Percentiles rank a stretch among this genome's conserved stretches.
These are phyloP conservation scores for Stenichneumon culpator DNA, from an alignment of 2,888 invertebrate genomes.

Conservation along the genomic window DNA sequence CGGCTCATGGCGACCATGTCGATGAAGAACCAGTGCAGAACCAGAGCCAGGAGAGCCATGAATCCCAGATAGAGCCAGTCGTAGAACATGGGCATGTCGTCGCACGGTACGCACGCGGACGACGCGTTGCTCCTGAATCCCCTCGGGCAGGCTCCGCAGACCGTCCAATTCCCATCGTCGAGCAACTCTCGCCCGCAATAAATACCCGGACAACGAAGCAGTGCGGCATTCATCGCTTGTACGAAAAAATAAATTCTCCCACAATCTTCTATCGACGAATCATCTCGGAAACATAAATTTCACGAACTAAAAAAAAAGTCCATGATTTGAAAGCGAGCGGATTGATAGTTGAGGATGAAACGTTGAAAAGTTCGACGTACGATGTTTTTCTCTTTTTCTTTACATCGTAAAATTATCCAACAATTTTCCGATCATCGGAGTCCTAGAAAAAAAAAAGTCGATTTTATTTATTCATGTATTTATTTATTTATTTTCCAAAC, in stretches of 20 bases:
- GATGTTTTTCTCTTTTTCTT: no score
- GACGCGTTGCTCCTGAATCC: conserved; percentile 91
- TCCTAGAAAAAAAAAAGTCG: no score
- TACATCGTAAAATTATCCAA: no score
- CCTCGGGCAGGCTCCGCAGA: conserved; percentile 94
- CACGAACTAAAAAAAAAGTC: no score
- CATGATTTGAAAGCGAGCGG: no score
- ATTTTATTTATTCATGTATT: no score
- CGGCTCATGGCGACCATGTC: conserved; percentile 92
- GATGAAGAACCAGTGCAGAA: conserved; percentile 97
- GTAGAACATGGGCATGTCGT: conserved; percentile 91
- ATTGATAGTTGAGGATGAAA: no score
- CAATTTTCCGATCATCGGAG: no score
- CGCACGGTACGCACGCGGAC: conserved; percentile 92
- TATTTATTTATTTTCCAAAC: no score
- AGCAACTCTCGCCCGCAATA: conserved; percentile 92
- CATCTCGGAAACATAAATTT: not conserved
- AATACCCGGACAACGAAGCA: conserved; percentile 90
- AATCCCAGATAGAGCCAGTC: conserved; percentile 98
- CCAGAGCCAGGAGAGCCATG: conserved; percentile 95
- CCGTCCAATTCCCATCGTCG: conserved; percentile 90
- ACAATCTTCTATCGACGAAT: not conserved
- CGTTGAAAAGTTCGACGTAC: no score
- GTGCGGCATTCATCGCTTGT: conserved; percentile 69
- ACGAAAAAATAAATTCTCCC: not conserved